phyloP scores from a whole-genome alignment of 2,888 invertebrate species.

The Pterostichus madidus region DNA sequence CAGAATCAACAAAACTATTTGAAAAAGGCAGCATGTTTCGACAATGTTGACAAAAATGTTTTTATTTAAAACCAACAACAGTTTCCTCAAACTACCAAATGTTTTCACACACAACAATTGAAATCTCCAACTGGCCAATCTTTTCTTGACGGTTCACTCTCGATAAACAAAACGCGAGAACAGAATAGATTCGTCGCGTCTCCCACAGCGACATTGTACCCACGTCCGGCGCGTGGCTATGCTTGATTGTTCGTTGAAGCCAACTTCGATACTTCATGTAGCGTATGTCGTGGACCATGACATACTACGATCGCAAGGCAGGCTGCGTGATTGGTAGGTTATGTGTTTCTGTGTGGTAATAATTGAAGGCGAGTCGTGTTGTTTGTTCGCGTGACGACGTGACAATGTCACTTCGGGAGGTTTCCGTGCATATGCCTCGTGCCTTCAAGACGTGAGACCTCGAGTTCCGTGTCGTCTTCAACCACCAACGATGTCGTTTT shows the following conservation, averaged over 20 bases:
- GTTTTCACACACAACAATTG: constrained; percentile 54
- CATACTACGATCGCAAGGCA: not conserved
- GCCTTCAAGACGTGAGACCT: constrained; percentile 20
- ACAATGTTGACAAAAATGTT: constrained; percentile 56
- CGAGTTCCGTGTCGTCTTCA: constrained; percentile 17
- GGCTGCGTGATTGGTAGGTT: not conserved
- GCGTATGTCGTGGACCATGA: not conserved
- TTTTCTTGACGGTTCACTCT: constrained; percentile 25
- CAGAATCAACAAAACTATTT: constrained; percentile 33
- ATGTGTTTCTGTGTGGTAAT: constrained; percentile 35
- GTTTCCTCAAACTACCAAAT: constrained; percentile 38
- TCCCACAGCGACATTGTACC: constrained; percentile 35
- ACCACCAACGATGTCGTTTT: constrained; percentile 49
- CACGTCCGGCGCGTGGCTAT: constrained; percentile 45
- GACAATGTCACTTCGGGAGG: constrained; percentile 45
- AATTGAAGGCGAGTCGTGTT: constrained; percentile 1
- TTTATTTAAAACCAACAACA: constrained; percentile 6
- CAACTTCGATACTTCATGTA: constrained; percentile 35
- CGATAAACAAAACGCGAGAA: constrained; percentile 41
- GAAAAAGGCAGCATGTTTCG: constrained; percentile 2
- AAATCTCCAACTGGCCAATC: constrained; percentile 19
- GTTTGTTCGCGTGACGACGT: not conserved
- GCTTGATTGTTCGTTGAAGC: constrained; percentile 32
- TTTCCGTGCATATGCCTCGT: constrained; percentile 10
- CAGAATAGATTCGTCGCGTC: constrained; percentile 40